Conservation (phyloP, 2,797 vertebrate species). For the Eulemur coronatus region DNA sequence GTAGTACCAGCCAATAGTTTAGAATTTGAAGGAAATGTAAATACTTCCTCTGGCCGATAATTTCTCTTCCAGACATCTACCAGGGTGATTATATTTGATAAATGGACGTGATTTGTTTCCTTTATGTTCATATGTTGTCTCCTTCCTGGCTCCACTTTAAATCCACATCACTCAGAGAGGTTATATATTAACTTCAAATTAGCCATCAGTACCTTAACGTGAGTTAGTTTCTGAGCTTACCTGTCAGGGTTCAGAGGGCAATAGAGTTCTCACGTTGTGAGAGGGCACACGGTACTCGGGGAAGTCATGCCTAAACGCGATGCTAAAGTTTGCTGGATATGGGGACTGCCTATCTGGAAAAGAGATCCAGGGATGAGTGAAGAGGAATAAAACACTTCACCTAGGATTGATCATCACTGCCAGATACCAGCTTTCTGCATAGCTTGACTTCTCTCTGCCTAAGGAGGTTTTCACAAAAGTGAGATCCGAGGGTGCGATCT, state of each 20-base stretch:
- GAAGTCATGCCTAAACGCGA: too few species aligned
- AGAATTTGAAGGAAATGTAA: not conserved
- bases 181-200: not conserved
- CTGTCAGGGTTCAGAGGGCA: not conserved
- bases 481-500: not conserved
- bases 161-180: not conserved
- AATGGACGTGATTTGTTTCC: not conserved
- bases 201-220: not conserved
- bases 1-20: not conserved
- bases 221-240: not conserved
- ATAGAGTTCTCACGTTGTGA: rapidly evolving
- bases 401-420: not conserved
- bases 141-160: not conserved
- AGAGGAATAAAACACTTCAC: not conserved
- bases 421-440: not conserved
- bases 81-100: not conserved
- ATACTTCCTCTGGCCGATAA: rapidly evolving
- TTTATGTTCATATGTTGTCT: not conserved
- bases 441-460: not conserved
- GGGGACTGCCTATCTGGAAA: not conserved
- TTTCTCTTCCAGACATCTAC: not conserved
- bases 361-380: not conserved
- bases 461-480: not conserved
- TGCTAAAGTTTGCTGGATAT: not conserved
- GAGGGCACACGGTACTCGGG: too few species aligned